Base-by-base conservation (phyloP, 2,888 invertebrate species). In the Gibbula magus region DNA sequence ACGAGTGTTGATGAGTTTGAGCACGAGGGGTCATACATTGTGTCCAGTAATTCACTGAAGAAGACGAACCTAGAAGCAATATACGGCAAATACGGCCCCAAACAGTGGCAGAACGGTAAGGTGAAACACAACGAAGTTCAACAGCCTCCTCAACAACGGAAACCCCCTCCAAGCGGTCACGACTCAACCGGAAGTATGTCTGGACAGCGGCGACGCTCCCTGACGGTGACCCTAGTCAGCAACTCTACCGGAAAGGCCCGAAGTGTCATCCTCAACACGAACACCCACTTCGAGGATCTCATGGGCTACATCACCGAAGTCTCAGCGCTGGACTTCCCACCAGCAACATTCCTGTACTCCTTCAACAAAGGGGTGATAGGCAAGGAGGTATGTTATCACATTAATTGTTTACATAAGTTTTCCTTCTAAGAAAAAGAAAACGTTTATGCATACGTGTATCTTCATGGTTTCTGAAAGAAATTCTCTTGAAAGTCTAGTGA, bases 21-120 rank as follows among this genome's bases (percentile, higher is more conserved):
- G 95, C 91, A 94, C 97, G 86, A 97, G 96, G 89, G 97, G 22
- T 96, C 96, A 8, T 98, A 98, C 93, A 97, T 98, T 85, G 97
- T 97, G 53, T 97, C 98, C 8, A 97, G 97, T 2, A 96, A 96
- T 92, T 75, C 77, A 7, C 51, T 81, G 20, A 77, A 77, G 25
- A 77, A 83, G 8, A 80, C 86, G 1, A 75, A 78, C 8, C 90
- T 91, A 79, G 91, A 90, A 5, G 81, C 85, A 13, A 86, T 86
- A n/a, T 81, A 78, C 18, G 88, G 89, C 25, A 76, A 83, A 5
- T 82, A 78, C 79, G 91, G 91, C 90, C 80, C 78, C 51, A 86
- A 84, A 51, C 81, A 81, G 20, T 70, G 70, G 70, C 70, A 70
- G 29, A 39, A 35, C 35, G 70, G 70, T 10, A 70, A 39, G 35